These are phyloP conservation scores for Trichogramma pretiosum DNA, from an alignment of 1,140 invertebrate species.

Conservation along the genomic window DNA sequence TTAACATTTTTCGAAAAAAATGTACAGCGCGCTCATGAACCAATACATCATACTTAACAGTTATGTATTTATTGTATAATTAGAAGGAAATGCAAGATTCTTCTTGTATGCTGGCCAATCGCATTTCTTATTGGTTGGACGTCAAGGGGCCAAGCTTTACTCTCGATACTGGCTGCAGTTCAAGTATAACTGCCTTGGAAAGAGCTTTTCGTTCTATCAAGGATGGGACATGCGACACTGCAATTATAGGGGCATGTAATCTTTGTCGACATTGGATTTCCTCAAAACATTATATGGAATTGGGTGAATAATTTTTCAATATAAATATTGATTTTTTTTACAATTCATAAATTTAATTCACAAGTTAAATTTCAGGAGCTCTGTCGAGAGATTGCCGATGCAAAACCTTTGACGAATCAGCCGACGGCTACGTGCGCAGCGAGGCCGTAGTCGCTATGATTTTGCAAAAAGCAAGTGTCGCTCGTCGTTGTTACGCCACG, in stretches of 20 bases:
- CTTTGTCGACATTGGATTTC: slow-evolving; percentile 70
- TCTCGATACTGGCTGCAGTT: slow-evolving; percentile 82
- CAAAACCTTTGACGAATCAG: slow-evolving; percentile 77
- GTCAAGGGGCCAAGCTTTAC: slow-evolving; percentile 65
- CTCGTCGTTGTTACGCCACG: slow-evolving; percentile 63
- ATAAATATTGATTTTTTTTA: no score
- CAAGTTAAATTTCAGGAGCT: neutral
- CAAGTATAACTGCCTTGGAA: slow-evolving; percentile 71
- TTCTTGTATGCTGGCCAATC: slow-evolving; percentile 86
- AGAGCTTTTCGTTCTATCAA: slow-evolving; percentile 66
- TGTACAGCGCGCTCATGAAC: no score
- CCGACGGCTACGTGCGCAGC: slow-evolving; percentile 60
- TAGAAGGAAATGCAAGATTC: neutral
- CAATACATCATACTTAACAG: no score
- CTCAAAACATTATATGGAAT: slow-evolving; percentile 61
- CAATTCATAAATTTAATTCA: no score
- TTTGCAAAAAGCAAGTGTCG: slow-evolving; percentile 67
- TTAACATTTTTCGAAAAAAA: no score
- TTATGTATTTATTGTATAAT: no score
- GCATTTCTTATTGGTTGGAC: slow-evolving; percentile 65
- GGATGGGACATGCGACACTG: slow-evolving; percentile 68
- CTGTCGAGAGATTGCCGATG: slow-evolving; percentile 73
- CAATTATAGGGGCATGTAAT: slow-evolving; percentile 75
- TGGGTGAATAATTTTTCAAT: slow-evolving; percentile 50
- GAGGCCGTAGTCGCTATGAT: slow-evolving; percentile 67